A percentile compares a stretch with the other conserved stretches of the same genome.
Conservation (phyloP, 2,113 vertebrate species). For the Rhinolophus sinicus region DNA sequence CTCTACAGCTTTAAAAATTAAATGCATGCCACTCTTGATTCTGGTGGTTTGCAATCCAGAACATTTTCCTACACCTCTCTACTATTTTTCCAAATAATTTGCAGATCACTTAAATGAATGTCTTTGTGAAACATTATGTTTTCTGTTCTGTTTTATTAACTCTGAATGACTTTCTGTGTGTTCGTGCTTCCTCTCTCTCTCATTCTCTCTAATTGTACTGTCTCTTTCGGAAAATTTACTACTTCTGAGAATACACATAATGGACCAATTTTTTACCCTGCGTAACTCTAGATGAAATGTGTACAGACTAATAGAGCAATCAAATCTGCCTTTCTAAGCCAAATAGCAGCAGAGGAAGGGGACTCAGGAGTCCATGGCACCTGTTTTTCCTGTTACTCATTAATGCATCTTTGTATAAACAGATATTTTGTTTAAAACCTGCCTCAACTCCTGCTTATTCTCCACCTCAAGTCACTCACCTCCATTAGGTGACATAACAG, state of each 20-base stretch:
- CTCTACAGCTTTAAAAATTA: constrained; percentile 22
- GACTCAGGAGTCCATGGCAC: neutral
- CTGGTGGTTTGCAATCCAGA: neutral
- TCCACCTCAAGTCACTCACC: constrained; percentile 7
- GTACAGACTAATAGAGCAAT: constrained; percentile 46
- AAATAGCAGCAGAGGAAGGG: neutral
- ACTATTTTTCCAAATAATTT: constrained; percentile 58
- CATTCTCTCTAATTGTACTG: constrained; percentile 36
- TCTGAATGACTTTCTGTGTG: neutral
- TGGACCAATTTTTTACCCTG: neutral
- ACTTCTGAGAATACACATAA: constrained; percentile 54
- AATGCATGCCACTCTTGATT: neutral
- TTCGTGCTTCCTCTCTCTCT: neutral
- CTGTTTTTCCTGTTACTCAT: constrained; percentile 21
- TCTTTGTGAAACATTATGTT: neutral
- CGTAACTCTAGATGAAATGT: constrained; percentile 54
- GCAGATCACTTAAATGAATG: constrained; percentile 32
- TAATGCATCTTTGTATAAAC: constrained; percentile 53
- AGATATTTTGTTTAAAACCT: constrained; percentile 23
- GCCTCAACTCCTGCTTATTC: neutral
- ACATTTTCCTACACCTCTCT: neutral
- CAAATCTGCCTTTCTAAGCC: constrained; percentile 5
- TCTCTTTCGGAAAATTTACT: constrained; percentile 58
- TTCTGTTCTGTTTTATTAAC: constrained; percentile 59
- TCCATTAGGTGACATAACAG: constrained; percentile 40